Percentiles rank a stretch among this genome's conserved stretches.
Conservation (phyloP, 1,140 invertebrate species). For the Drosophila eugracilis region DNA sequence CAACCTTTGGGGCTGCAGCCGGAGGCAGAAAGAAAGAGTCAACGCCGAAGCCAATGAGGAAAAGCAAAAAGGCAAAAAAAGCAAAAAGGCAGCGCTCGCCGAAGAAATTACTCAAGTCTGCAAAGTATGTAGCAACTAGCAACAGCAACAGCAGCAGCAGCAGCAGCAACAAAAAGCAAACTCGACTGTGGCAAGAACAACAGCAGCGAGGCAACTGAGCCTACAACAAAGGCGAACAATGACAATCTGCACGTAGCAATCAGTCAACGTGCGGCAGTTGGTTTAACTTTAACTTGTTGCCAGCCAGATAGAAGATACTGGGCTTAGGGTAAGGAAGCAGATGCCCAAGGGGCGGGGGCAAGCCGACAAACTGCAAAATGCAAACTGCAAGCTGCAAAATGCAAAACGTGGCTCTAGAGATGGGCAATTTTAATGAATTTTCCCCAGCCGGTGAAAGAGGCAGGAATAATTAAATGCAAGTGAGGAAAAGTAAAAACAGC, state of each 20-base stretch:
- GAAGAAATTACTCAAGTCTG: conserved; percentile 82
- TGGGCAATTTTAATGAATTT: conserved; percentile 62
- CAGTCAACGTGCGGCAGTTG: conserved; percentile 82
- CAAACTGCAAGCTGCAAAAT: conserved; percentile 58
- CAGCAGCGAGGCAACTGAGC: conserved; percentile 28
- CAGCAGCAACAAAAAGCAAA: conserved; percentile 33
- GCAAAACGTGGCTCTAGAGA: conserved; percentile 76
- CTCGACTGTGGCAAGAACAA: conserved; percentile 50
- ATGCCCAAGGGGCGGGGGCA: neutral
- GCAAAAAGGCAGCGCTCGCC: conserved; percentile 52
- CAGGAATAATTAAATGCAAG: conserved; percentile 53
- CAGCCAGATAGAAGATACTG: conserved; percentile 59
- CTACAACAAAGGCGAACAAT: conserved; percentile 73
- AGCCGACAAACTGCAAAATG: conserved; percentile 13
- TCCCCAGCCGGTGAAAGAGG: conserved; percentile 38
- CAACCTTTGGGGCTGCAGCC: conserved; percentile 46
- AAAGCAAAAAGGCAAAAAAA: conserved; percentile 48
- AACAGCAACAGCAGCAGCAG: conserved; percentile 45
- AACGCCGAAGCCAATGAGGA: conserved; percentile 68
- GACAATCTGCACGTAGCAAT: conserved; percentile 82
- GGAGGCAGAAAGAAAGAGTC: conserved; percentile 36
- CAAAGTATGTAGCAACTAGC: conserved; percentile 75
- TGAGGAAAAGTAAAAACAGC: conserved; percentile 52
- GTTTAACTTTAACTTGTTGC: conserved; percentile 81
- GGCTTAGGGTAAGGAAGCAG: conserved; percentile 25